Evolutionary conservation across 2,888 invertebrate species (phyloP), one percentile per base, ranked within the genome.

Genomic region (Anaspis maculata): DNA sequence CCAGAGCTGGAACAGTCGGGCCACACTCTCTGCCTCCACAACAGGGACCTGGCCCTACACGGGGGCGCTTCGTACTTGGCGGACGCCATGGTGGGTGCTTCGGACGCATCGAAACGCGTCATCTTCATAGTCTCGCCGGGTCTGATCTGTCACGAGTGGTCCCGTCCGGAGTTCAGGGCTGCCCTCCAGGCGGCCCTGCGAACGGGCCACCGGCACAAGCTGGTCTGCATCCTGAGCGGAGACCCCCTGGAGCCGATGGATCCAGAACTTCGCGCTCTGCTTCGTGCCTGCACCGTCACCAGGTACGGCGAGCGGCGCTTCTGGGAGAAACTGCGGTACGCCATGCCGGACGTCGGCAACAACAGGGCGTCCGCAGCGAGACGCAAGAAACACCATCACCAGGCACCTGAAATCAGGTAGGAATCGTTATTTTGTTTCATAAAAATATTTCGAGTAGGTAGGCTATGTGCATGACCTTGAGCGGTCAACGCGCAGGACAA

Each of bases 121-220:
- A 70, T 91, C 45, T 73, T 90, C 53, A 76, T 90, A 48, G 70
- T 91, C 50, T 86, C 88, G 1, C 81, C 83, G 51, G 76, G 79
- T 53, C 85, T 89, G 62, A 71, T 90, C 48, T 76, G 79, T 57
- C 81, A 80, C 66, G 89, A 90, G 62, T 90, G 90, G 89, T 74
- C 78, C 48, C 70, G 78, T 54, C 77, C 82, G 4, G 89, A 90
- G 57, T 83, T 89, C 51, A 78, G 83, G 50, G 79, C 84, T 14
- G 85, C 87, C 2, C 72, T 89, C 33, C 82, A 83, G 61, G 77
- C 83, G 56, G 81, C 83, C 48, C 71, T 86, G 51, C 79, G 81
- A 52, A 74, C 78, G 52, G 69, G 73, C 52, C 74, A 73, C 62
- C 68, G 76, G 51, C 74, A 75, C 59, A 77, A 77, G 60, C 54